Evolutionary conservation across 2,888 invertebrate species (phyloP).

Genomic region (Drosophila kanekoi): DNA sequence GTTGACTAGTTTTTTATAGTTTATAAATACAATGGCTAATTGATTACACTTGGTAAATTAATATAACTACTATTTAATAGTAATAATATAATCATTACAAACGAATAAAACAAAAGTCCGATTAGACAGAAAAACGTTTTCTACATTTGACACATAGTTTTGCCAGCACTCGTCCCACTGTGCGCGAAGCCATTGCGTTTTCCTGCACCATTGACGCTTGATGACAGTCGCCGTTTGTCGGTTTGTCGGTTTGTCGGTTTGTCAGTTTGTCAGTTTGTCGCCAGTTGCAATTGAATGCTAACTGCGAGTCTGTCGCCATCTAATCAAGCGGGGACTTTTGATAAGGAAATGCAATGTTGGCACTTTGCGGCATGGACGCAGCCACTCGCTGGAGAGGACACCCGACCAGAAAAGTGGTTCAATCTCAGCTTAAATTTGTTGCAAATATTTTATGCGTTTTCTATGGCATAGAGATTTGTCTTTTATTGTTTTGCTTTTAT

Average conservation of each 20-base stretch:
- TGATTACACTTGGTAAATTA: too few species aligned
- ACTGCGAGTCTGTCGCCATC: conserved; percentile 57
- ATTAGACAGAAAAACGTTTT: too few species aligned
- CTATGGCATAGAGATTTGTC: conserved; percentile 44
- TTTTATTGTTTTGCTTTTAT: conserved; percentile 54
- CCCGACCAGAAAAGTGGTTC: conserved; percentile 16
- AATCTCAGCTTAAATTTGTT: conserved; percentile 24
- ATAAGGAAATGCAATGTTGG: conserved; percentile 70
- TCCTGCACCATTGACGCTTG: conserved; percentile 71
- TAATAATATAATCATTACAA: too few species aligned
- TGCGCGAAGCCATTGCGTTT: conserved; percentile 51
- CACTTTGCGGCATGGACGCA: conserved; percentile 33
- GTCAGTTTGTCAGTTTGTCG: conserved; percentile 27
- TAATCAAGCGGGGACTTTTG: conserved; percentile 70
- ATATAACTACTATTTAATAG: too few species aligned
- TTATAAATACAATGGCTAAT: too few species aligned
- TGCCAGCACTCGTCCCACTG: conserved; percentile 35
- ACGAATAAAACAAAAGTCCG: too few species aligned
- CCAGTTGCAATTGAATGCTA: conserved; percentile 54
- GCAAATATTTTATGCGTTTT: conserved; percentile 59
- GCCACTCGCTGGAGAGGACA: conserved; percentile 1
- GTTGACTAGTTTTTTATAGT: too few species aligned
- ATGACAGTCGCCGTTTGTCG: conserved; percentile 49
- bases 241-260: conserved; percentile 21
- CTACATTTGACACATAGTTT: neutral